Evolutionary conservation across 2,888 invertebrate species (phyloP), one percentile per base, ranked within the genome.

Genomic region (Nomada ruficornis): DNA sequence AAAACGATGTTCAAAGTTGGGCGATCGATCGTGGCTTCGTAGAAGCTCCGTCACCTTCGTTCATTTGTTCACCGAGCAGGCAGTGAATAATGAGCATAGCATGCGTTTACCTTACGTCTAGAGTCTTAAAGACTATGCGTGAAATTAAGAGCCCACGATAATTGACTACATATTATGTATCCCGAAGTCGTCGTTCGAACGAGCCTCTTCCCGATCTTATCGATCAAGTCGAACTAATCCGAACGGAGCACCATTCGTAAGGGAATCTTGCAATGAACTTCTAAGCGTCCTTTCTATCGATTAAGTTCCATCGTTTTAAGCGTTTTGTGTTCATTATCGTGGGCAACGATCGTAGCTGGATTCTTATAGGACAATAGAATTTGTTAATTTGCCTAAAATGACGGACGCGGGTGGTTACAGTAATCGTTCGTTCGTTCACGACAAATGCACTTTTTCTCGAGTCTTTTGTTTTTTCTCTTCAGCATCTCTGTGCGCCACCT

Each of bases 1-100:
- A 5, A 11, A 29, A 63, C 15, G 47, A 67, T 42, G 18, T 23
- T 42, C 7, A 23, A 55, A 52, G 18, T 15, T 55, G 50, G 42
- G 23, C 26, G 44, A 62, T 13, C 9, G 52, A 47, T 62, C 15
- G 57, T 36, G 73, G 26, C 47, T 44, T 23, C 36, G 50, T 29
- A 57, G 59, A 29, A 60, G n/a, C 23, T 52, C 15, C 29, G 15
- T 55, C 63, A 26, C 62, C 36, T 36, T 36, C 36, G 36, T 36
- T 7, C 36, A 36, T 0, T 7, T 7, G 10, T 60, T 78, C 75
- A 70, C 76, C 85, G 80, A 86, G 79, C 88, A 84, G 82, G 83
- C 85, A 70, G 62, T 74, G 77, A 86, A 77, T 85, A 71, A 80
- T 84, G 77, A 86, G 79, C 77, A 73, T 77, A 76, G 63, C 78